These are phyloP conservation scores for Trichopoda pennipes DNA, from an alignment of 2,888 invertebrate species.

Conservation along the genomic window DNA sequence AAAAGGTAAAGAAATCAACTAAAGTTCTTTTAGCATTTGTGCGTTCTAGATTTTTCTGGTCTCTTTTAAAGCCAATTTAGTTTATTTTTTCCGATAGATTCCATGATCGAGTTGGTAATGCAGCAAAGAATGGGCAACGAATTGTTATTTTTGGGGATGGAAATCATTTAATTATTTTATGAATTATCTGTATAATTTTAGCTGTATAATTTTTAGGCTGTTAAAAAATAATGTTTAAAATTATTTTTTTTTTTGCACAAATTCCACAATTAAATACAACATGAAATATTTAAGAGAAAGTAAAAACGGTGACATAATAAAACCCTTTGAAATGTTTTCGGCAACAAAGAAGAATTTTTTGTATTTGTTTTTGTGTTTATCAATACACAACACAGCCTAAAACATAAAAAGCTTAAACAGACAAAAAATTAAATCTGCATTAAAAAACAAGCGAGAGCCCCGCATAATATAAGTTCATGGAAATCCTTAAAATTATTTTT, in stretches of 20 bases:
- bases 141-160: too few relatives aligned
- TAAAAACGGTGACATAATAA: conserved; percentile 47
- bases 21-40: too few relatives aligned
- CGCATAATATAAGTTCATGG: conserved; percentile 59
- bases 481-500: conserved; percentile 46
- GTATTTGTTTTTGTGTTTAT: not conserved
- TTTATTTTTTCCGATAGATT: too few relatives aligned
- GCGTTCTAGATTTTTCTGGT: too few relatives aligned
- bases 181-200: not conserved
- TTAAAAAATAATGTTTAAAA: too few relatives aligned
- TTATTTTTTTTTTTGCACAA: not conserved
- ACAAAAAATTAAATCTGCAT: conserved; percentile 18
- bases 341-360: not conserved
- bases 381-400: conserved; percentile 19
- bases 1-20: too few relatives aligned
- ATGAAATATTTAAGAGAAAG: conserved; percentile 18
- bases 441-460: conserved; percentile 4
- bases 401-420: conserved; percentile 16
- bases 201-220: too few relatives aligned
- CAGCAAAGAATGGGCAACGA: too few relatives aligned
- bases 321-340: conserved; percentile 27
- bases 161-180: too few relatives aligned
- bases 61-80: too few relatives aligned
- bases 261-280: too few relatives aligned
- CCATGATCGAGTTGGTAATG: too few relatives aligned